Conservation (phyloP, 2,797 vertebrate species). For the Arremon aurantiirostris region DNA sequence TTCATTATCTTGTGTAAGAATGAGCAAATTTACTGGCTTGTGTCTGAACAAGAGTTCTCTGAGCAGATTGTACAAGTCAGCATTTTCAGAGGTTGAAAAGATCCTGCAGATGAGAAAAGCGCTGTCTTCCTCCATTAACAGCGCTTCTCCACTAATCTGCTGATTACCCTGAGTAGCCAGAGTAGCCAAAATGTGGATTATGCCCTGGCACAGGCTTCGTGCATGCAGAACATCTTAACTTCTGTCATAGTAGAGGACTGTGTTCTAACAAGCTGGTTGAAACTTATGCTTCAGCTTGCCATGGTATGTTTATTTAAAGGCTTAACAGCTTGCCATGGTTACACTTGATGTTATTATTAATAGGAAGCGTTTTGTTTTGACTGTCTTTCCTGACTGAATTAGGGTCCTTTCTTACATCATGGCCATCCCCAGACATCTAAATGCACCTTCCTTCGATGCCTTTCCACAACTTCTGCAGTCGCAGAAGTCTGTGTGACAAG, state of each 20-base stretch:
- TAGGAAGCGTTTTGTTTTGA: slow-evolving; percentile 61
- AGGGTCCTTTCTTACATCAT: neutral
- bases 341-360: slow-evolving; percentile 59
- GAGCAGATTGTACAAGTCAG: neutral
- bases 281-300: slow-evolving; percentile 61
- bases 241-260: slow-evolving; percentile 53
- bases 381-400: neutral
- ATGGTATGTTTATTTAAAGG: slow-evolving; percentile 58
- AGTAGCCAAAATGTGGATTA: neutral
- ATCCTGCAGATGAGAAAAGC: neutral
- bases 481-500: accelerated
- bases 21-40: slow-evolving; percentile 6
- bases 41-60: slow-evolving; percentile 14
- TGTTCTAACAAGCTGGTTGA: slow-evolving; percentile 62
- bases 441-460: neutral
- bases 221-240: slow-evolving; percentile 46
- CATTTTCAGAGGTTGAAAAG: slow-evolving; percentile 27
- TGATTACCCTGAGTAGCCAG: neutral
- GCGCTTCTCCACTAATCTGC: neutral
- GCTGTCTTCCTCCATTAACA: neutral
- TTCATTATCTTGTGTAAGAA: slow-evolving; percentile 42
- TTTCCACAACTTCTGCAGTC: neutral
- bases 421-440: neutral
- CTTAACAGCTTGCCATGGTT: slow-evolving; percentile 56
- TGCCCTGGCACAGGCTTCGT: neutral